Evolutionary conservation across 2,797 vertebrate genomes (phyloP), one percentile per base, ranked within the genome.

Genomic region (Simalia tracyae): DNA sequence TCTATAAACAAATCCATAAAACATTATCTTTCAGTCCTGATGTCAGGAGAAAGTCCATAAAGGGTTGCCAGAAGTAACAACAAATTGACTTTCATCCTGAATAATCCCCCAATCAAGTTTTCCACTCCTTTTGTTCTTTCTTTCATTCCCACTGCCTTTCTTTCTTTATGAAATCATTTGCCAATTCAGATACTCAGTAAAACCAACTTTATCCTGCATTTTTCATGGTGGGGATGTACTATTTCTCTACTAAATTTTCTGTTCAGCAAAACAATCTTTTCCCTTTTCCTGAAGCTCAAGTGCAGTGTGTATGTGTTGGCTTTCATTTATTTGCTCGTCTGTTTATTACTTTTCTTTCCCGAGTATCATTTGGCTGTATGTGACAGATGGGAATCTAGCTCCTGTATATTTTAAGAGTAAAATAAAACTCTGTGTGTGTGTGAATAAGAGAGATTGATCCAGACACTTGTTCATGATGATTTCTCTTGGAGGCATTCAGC

Each of bases 161-260:
- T 9, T 61, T 12, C 1, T 17, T 64, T 64, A 64, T 17, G 36
- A 12, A 84, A 26, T 26, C n/a, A 12, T 26, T 12, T 91, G 36
- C 31, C n/a, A 89, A n/a, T 57, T 85, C 46, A 2, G 5, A n/a
- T 61, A 10, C 46, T 31, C 76, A 87, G 17, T 84, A 86, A 68
- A 91, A 9, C 31, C 56, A n/a, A 66, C 63, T 63, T 86, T 89
- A 28, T 88, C 61, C 4, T 87, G 57, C 28, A 24, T 89, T 46
- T 24, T 88, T 91, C 46, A 86, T 89, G 19, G 87, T 95, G 96
- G 97, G 95, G 91, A 7, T 9, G 0, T 0, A 96, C 96, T 96
- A 95, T 91, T 85, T 92, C 93, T 96, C 92, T 94, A 95, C 87
- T 92, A 89, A 93, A 94, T 96, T 57, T 94, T 95, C 89, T 8